Evolutionary conservation across 2,113 vertebrate species (phyloP).

Genomic region (Gadus macrocephalus): DNA sequence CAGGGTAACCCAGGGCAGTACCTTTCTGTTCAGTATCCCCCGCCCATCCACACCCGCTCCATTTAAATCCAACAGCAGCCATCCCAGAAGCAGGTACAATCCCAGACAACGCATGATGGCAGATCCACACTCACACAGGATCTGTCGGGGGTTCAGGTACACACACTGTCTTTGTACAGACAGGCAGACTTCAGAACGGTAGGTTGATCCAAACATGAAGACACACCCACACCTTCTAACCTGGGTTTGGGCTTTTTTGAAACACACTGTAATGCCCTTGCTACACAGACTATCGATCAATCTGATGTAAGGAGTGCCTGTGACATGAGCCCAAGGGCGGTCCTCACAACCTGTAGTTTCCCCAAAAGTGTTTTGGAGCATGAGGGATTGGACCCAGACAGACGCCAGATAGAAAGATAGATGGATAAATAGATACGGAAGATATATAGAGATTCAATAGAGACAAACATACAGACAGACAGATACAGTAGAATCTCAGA

Average conservation of each 20-base stretch:
- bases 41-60: conserved; percentile 37
- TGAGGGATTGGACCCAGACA: not conserved
- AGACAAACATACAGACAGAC: too few relatives aligned
- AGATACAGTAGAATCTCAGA: too few relatives aligned
- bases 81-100: conserved; percentile 60
- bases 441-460: too few relatives aligned
- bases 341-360: conserved; percentile 7
- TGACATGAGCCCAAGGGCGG: conserved; percentile 1
- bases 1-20: conserved; percentile 23
- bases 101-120: conserved; percentile 58
- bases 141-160: conserved; percentile 36
- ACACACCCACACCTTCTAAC: conserved; percentile 52
- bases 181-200: conserved; percentile 22
- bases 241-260: not conserved
- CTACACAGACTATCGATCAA: not conserved
- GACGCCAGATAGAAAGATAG: too few relatives aligned
- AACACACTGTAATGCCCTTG: not conserved
- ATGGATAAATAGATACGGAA: too few relatives aligned
- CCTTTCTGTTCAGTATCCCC: conserved; percentile 43
- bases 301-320: not conserved
- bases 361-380: not conserved
- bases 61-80: conserved; percentile 58
- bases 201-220: conserved; percentile 43
- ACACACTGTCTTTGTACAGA: conserved; percentile 37
- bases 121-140: conserved; percentile 25